Evolutionary conservation across 2,113 vertebrate species (phyloP), one percentile per base, ranked within the genome.

Genomic region (Thinocorus orbignyianus): DNA sequence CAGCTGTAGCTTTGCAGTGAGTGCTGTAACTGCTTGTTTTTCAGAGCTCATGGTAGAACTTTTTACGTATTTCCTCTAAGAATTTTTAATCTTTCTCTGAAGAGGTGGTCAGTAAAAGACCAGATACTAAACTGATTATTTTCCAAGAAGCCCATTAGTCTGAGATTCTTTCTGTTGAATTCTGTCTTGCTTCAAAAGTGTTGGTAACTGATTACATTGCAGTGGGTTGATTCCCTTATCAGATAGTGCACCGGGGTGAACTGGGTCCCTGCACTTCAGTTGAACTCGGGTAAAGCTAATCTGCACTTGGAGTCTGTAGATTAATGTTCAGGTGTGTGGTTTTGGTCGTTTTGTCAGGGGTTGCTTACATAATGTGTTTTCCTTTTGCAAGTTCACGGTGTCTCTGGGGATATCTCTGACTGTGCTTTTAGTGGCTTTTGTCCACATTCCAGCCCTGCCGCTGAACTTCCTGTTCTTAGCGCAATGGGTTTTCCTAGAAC

Each of bases 381-480:
- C 88, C 81, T 95, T 82, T 90, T 18, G 35, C 76, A 39, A 91
- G 92, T 86, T 97, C 90, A 89, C 7, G 7, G 13, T 93, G 93
- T 95, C 97, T 94, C 96, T 86, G 58, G 77, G 86, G 95, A 95
- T 86, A 92, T 97, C 72, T 83, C 71, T 81, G 93, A 39, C 61
- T 72, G 49, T 71, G 91, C 71, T 72, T 72, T 95, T 39, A 41
- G 66, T 93, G 84, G 82, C 83, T 97, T 97, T 80, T 90, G 83
- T 96, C 93, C 96, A 88, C 94, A 97, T 96, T 97, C 92, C 89
- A 76, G 71, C 86, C 93, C 92, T 86, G 85, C 95, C 93, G 65
- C 92, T 97, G 97, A 96, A 97, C 95, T 97, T 98, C 95, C 97
- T 97, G 96, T 98, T 96, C 95, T 94, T 58, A 73, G 88, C 17